phyloP scores from a whole-genome alignment of 2,888 invertebrate genomes.

The Artemia sp. region DNA sequence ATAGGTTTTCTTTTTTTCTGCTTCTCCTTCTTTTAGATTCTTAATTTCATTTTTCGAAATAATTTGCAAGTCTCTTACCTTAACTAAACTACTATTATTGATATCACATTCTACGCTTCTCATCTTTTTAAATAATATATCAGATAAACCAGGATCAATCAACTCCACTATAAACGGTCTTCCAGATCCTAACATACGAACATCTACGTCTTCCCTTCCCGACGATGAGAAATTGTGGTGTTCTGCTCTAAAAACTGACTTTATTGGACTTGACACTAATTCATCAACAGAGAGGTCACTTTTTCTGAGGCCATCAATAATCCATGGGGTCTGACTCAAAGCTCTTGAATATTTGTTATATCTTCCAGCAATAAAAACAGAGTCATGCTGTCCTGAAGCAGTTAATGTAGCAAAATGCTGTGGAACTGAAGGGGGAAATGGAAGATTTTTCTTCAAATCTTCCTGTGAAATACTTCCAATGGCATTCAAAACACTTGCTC shows the following conservation, averaged over 20 bases:
- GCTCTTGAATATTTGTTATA: constrained; percentile 68
- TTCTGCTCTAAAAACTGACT: constrained; percentile 41
- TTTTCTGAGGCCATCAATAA: constrained; percentile 56
- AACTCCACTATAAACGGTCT: constrained; percentile 84
- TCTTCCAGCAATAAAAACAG: constrained; percentile 48
- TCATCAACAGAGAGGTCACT: constrained; percentile 82
- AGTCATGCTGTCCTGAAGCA: constrained; percentile 41
- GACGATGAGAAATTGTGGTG: constrained; percentile 67
- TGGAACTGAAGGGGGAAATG: constrained; percentile 40
- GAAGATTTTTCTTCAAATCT: constrained; percentile 37
- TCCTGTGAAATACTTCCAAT: constrained; percentile 37
- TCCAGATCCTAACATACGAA: constrained; percentile 74
- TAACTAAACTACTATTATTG: neutral
- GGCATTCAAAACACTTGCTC: constrained; percentile 44
- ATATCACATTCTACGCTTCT: neutral
- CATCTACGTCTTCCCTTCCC: constrained; percentile 93
- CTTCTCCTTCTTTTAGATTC: constrained; percentile 64
- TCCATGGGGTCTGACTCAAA: constrained; percentile 87
- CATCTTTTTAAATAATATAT: constrained; percentile 23
- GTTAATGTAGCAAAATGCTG: constrained; percentile 34
- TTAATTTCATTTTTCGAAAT: constrained; percentile 39
- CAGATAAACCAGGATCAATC: constrained; percentile 43
- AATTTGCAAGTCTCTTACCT: constrained; percentile 1
- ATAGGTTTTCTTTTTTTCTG: constrained; percentile 71
- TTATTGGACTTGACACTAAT: constrained; percentile 52